Percentiles rank a stretch among this genome's conserved stretches.
Conservation (phyloP, 2,113 vertebrate species). For the Coregonus clupeaformis region DNA sequence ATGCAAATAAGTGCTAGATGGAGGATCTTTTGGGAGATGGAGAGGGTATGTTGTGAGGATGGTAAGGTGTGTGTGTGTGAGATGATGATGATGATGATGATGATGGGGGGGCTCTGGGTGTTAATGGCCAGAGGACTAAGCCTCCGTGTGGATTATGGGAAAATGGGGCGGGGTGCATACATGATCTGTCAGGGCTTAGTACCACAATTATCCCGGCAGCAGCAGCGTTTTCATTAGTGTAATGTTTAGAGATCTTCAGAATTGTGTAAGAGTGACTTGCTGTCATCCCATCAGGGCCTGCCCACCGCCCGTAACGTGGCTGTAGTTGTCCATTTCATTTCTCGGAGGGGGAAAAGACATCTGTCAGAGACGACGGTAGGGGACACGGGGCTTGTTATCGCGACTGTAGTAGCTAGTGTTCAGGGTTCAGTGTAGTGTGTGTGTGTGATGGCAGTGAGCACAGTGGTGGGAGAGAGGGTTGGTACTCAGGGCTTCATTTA, state of each 20-base stretch:
- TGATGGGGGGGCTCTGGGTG: constrained; percentile 33
- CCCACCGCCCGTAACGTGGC: constrained; percentile 60
- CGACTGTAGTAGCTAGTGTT: not conserved
- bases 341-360: constrained; percentile 28
- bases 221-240: constrained; percentile 82
- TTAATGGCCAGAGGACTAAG: constrained; percentile 60
- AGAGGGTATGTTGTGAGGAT: not conserved
- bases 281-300: constrained; percentile 46
- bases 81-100: constrained; percentile 6
- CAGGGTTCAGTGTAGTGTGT: not conserved
- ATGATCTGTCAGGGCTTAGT: constrained; percentile 79
- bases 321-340: constrained; percentile 46
- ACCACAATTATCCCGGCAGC: constrained; percentile 76
- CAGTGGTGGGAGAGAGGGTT: not conserved
- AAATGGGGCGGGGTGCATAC: constrained; percentile 52
- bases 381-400: not conserved
- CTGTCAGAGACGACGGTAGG: constrained; percentile 4
- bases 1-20: not conserved
- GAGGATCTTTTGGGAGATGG: not conserved
- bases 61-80: constrained; percentile 19
- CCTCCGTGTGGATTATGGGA: constrained; percentile 59
- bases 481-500: not conserved
- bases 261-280: constrained; percentile 82
- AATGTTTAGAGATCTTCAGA: constrained; percentile 79
- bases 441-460: not conserved